Conservation (phyloP, 2,888 invertebrate species). For the Argynnis bischoffii region DNA sequence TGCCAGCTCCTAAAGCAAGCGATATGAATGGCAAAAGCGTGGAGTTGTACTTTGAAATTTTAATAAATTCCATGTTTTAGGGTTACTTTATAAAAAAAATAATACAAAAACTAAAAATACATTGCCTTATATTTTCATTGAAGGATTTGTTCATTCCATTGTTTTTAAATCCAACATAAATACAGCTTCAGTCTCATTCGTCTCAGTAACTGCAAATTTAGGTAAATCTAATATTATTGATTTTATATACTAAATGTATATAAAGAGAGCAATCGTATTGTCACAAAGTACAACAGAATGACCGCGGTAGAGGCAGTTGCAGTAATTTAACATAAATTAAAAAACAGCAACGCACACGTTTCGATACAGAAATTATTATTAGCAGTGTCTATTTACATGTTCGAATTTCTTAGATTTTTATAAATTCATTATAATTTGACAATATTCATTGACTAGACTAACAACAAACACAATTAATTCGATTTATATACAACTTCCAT, state of each 20-base stretch:
- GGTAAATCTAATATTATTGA: conserved; percentile 35
- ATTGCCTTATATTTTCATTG: not conserved
- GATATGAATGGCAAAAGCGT: conserved; percentile 60
- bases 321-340: conserved; percentile 49
- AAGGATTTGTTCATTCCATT: not conserved
- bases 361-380: conserved; percentile 7
- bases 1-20: conserved; percentile 65
- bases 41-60: conserved; percentile 56
- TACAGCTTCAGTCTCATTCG: conserved; percentile 72
- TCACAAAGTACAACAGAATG: conserved; percentile 1
- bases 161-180: conserved; percentile 52
- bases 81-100: conserved; percentile 8
- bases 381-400: conserved; percentile 27
- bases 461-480: conserved; percentile 40
- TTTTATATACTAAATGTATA: conserved; percentile 13
- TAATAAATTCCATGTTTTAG: conserved; percentile 26
- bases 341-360: conserved; percentile 48
- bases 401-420: conserved; percentile 11
- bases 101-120: not conserved
- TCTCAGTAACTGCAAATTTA: conserved; percentile 52
- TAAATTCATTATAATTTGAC: conserved; percentile 17
- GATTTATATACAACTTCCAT: conserved; percentile 37
- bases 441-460: conserved; percentile 55
- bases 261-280: conserved; percentile 6
- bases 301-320: conserved; percentile 37